A percentile compares a stretch with the other conserved stretches of the same genome.
Evolutionary conservation across 1,140 invertebrate genomes (phyloP).

Genomic region (Eriocheir sinensis): DNA sequence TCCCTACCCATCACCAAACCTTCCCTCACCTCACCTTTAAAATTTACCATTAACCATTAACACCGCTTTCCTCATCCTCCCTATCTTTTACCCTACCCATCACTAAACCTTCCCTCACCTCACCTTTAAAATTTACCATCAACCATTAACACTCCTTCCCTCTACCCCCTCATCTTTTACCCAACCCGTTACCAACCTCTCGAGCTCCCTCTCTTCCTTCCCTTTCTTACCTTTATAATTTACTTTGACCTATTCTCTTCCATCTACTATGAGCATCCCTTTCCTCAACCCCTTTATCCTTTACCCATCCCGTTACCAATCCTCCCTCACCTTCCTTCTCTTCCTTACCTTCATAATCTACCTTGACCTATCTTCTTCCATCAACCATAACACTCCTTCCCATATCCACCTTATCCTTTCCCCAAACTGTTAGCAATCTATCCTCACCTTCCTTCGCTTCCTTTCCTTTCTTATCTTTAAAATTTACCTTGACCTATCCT

Average conservation of each 20-base stretch:
- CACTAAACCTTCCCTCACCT: too few species aligned
- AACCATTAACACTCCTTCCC: too few species aligned
- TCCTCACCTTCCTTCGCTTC: too few species aligned
- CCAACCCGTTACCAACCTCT: not conserved
- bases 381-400: too few species aligned
- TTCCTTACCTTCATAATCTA: not conserved
- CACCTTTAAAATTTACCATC: too few species aligned
- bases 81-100: too few species aligned
- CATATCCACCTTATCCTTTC: too few species aligned
- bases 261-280: not conserved
- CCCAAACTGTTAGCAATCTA: too few species aligned
- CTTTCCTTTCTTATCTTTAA: too few species aligned
- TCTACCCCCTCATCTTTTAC: not conserved
- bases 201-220: not conserved
- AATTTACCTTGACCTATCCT: not conserved
- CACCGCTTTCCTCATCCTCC: too few species aligned
- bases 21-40: not conserved
- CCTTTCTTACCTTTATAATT: not conserved
- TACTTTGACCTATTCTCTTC: not conserved
- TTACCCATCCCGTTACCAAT: not conserved
- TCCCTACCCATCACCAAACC: not conserved
- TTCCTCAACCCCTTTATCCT: not conserved
- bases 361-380: too few species aligned
- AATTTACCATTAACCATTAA: too few species aligned
- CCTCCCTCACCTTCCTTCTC: not conserved